phyloP scores from a whole-genome alignment of 2,888 invertebrate species.

The Galerucella nymphaeae region DNA sequence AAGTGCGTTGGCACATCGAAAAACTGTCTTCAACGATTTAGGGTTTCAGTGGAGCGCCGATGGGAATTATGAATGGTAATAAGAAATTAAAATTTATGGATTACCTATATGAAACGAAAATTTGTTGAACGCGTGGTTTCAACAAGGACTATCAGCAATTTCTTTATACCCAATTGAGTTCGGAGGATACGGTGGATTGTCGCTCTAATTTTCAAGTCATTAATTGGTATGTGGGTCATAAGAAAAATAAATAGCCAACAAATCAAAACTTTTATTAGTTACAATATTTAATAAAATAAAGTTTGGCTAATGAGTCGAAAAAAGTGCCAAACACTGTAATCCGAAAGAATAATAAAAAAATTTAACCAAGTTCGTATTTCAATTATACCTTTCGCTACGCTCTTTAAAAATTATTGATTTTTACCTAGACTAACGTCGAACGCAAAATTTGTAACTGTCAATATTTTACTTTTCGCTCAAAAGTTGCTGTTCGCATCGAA shows the following conservation, averaged over 20 bases:
- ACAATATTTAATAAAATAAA: constrained; percentile 4
- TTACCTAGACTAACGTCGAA: constrained; percentile 9
- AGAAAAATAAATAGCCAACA: not conserved
- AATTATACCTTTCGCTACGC: not conserved
- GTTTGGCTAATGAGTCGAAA: not conserved
- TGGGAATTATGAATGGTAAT: too few species aligned
- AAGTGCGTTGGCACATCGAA: too few species aligned
- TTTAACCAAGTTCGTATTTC: not conserved
- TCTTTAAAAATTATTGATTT: not conserved
- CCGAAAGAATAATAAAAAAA: not conserved
- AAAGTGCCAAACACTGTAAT: not conserved
- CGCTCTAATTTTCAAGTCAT: too few species aligned
- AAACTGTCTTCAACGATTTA: too few species aligned
- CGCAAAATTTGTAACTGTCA: not conserved
- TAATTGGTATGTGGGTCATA: not conserved
- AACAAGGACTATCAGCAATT: too few species aligned
- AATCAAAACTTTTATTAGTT: constrained; percentile 8
- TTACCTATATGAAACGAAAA: too few species aligned
- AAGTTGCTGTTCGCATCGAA: not conserved
- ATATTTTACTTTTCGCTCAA: not conserved
- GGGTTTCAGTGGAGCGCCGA: too few species aligned
- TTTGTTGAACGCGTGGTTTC: too few species aligned
- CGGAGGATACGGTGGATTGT: too few species aligned
- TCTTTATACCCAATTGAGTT: too few species aligned
- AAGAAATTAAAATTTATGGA: too few species aligned